Percentiles rank a stretch among this genome's conserved stretches.
Conservation (phyloP, 2,113 vertebrate species). For the Suncus etruscus region DNA sequence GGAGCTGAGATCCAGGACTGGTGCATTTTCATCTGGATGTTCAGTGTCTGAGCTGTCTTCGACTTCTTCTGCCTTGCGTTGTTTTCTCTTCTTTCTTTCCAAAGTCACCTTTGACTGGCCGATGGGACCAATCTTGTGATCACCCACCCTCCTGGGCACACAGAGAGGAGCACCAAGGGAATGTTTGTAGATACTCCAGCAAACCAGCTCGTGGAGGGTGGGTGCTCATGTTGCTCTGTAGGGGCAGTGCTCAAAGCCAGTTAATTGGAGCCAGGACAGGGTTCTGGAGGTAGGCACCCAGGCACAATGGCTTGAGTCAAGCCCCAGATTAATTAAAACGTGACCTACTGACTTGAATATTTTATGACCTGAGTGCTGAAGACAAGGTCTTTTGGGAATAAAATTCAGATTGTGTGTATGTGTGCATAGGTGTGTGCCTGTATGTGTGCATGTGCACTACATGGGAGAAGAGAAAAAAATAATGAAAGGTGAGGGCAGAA, state of each 20-base stretch:
- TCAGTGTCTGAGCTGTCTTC: neutral
- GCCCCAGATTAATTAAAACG: slow-evolving; percentile 72
- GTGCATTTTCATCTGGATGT: slow-evolving; percentile 2
- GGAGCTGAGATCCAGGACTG: neutral
- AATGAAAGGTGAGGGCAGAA: neutral
- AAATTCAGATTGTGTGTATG: slow-evolving; percentile 44
- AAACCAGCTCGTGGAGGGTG: neutral
- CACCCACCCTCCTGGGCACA: neutral
- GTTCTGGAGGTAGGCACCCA: neutral
- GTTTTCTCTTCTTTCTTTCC: neutral
- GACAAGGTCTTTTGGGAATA: slow-evolving; percentile 60
- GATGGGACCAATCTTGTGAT: neutral
- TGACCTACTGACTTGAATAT: slow-evolving; percentile 72
- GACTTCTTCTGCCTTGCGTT: neutral
- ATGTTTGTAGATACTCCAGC: neutral
- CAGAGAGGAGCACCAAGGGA: neutral
- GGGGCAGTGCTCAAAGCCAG: neutral
- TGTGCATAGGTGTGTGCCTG: neutral
- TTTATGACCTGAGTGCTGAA: slow-evolving; percentile 66
- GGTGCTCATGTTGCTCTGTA: neutral
- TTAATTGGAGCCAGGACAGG: slow-evolving; percentile 14
- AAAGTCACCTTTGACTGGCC: neutral
- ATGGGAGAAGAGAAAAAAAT: neutral
- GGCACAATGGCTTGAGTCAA: slow-evolving; percentile 58
- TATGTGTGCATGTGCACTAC: neutral